Evolutionary conservation across 1,140 invertebrate species (phyloP).

Genomic region (Drosophila truncata): DNA sequence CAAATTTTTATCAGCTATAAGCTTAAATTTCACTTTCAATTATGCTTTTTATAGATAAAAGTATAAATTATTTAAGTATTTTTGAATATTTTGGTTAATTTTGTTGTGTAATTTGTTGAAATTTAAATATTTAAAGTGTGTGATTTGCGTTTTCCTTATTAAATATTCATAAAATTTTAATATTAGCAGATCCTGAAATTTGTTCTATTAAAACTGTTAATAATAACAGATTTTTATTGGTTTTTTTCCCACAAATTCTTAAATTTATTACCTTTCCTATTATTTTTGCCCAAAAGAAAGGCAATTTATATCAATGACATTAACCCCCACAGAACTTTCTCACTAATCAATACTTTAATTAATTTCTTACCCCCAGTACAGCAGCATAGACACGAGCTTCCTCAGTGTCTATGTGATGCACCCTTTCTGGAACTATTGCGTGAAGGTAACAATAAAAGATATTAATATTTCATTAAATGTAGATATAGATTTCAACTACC

Average conservation of each 20-base stretch:
- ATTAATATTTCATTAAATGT: neutral
- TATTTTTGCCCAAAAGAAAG: neutral
- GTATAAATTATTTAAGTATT: no score
- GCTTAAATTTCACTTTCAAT: neutral
- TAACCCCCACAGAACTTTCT: no score
- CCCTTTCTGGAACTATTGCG: constrained; percentile 98
- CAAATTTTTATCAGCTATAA: neutral
- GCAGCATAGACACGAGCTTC: constrained; percentile 95
- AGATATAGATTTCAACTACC: constrained; percentile 2
- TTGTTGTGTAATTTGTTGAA: no score
- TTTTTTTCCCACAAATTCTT: no score
- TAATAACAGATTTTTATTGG: no score
- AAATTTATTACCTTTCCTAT: neutral
- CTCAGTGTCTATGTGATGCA: constrained; percentile 98
- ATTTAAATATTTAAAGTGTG: no score
- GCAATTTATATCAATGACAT: neutral
- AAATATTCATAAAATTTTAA: neutral
- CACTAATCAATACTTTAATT: constrained; percentile 8
- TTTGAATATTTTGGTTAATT: no score
- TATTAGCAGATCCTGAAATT: no score
- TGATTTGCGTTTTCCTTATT: no score
- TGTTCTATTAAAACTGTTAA: no score
- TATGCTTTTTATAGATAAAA: neutral
- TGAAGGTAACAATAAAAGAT: constrained; percentile 89
- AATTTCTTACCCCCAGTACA: constrained; percentile 90